phyloP scores from a whole-genome alignment of 92 coral and sea anemone species.

The Zoanthus sansibaricus region DNA sequence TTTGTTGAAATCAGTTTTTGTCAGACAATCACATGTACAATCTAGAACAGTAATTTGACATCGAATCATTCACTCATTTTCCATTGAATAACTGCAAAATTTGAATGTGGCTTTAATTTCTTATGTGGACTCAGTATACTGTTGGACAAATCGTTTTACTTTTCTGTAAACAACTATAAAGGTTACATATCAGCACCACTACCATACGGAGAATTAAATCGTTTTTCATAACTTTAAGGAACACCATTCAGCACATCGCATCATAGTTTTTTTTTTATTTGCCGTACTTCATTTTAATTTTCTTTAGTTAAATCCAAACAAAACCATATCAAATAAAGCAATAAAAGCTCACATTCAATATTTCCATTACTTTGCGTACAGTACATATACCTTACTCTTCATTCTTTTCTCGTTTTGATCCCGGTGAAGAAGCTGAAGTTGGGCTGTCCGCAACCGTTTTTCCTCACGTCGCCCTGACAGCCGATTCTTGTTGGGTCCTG shows the following conservation, averaged over 20 bases:
- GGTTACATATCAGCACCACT: background rate
- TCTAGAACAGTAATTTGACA: background rate
- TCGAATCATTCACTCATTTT: background rate
- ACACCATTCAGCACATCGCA: background rate
- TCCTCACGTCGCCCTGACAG: constrained; percentile 41
- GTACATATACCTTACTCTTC: constrained; percentile 33
- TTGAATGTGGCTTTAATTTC: background rate
- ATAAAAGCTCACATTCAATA: background rate
- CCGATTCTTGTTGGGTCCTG: constrained; percentile 36
- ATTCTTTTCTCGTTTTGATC: constrained; percentile 41
- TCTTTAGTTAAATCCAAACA: background rate
- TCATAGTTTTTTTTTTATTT: too few relatives aligned
- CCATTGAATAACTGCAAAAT: background rate
- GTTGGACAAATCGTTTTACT: background rate
- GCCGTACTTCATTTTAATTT: background rate
- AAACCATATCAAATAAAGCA: background rate
- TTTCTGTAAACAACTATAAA: background rate
- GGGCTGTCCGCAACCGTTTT: constrained; percentile 40
- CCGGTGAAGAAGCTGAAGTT: constrained; percentile 32
- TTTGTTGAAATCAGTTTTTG: too few relatives aligned
- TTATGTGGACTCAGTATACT: background rate
- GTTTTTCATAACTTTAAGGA: background rate
- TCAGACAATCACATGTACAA: background rate
- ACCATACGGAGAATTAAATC: background rate
- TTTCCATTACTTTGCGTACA: constrained; percentile 7